These are phyloP conservation scores for Phorcus lineatus DNA, from an alignment of 2,888 invertebrate genomes.

Conservation along the genomic window DNA sequence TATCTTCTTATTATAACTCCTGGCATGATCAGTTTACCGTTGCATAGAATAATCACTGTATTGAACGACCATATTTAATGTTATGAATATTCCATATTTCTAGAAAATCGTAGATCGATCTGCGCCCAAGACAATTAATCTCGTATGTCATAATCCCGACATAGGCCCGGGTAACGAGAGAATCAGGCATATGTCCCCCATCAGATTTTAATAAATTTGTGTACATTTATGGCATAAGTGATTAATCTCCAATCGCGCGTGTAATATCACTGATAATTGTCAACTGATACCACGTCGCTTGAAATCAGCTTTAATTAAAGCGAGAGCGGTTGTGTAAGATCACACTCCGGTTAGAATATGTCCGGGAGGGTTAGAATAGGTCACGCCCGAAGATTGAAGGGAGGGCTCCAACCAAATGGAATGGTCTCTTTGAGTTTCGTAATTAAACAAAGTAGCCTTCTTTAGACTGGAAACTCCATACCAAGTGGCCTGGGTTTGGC, in stretches of 20 bases:
- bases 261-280: slow-evolving; percentile 23
- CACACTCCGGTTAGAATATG: too few species aligned
- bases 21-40: too few species aligned
- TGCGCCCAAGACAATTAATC: neutral
- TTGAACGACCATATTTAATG: too few species aligned
- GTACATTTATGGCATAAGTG: slow-evolving; percentile 24
- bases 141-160: neutral
- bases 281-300: neutral
- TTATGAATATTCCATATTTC: too few species aligned
- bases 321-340: neutral
- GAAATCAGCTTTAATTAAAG: slow-evolving; percentile 20
- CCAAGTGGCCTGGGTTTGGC: neutral
- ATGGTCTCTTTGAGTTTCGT: slow-evolving; percentile 10
- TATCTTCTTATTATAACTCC: too few species aligned
- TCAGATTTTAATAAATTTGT: slow-evolving; percentile 15
- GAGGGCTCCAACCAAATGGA: neutral
- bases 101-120: too few species aligned
- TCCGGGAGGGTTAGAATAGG: neutral
- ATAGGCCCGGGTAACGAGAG: neutral
- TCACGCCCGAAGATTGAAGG: neutral
- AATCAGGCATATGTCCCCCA: neutral
- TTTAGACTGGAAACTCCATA: slow-evolving; percentile 10
- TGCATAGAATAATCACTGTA: too few species aligned
- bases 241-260: slow-evolving; percentile 11
- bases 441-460: slow-evolving; percentile 22